A percentile compares a stretch with the other conserved stretches of the same genome.
phyloP scores from a whole-genome alignment of 2,888 invertebrate genomes.

The Dermolepida albohirtum region DNA sequence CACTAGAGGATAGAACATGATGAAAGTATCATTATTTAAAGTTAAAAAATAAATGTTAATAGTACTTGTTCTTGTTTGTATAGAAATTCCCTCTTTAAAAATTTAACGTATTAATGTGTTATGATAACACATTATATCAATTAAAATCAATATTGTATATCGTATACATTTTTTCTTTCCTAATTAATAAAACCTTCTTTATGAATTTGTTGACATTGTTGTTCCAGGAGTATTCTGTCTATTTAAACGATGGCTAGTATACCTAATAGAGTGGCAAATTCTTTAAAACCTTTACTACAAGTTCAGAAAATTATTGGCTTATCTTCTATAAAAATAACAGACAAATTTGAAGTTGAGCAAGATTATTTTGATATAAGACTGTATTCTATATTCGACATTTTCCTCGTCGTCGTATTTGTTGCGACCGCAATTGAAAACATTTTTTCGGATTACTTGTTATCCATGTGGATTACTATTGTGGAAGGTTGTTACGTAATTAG shows the following conservation, averaged over 20 bases:
- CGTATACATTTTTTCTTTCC: neutral
- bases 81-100: no score
- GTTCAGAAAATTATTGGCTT: constrained; percentile 1
- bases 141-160: no score
- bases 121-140: no score
- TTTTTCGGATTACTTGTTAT: neutral
- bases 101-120: no score
- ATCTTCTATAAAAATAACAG: neutral
- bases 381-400: neutral
- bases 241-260: neutral
- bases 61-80: no score
- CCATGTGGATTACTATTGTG: constrained; percentile 15
- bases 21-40: no score
- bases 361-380: neutral
- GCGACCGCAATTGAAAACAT: neutral
- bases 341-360: constrained; percentile 4
- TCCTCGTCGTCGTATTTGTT: neutral
- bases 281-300: constrained; percentile 8
- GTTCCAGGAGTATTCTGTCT: neutral
- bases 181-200: neutral
- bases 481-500: neutral
- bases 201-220: neutral
- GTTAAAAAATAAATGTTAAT: no score
- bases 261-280: constrained; percentile 4
- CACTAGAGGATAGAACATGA: no score